Conservation (phyloP, 2,888 invertebrate species). For the Lithosia quadra region DNA sequence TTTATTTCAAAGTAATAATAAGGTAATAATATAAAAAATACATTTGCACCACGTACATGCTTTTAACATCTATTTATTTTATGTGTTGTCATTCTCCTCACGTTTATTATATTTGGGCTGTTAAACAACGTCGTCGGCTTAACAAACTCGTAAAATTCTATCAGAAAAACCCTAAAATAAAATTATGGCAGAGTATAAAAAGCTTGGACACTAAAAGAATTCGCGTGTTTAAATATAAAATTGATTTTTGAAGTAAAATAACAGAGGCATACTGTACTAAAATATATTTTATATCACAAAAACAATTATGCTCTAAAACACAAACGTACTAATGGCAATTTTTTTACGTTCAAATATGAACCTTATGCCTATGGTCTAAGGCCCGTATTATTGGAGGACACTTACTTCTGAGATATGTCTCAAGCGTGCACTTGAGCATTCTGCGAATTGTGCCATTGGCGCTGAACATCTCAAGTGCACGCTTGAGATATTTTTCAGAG, state of each 20-base stretch:
- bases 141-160: constrained; percentile 32
- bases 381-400: no score
- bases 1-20: not conserved
- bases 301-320: no score
- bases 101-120: constrained; percentile 9
- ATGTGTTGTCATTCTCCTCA: constrained; percentile 9
- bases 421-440: no score
- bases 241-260: not conserved
- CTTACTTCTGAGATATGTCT: no score
- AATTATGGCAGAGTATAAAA: not conserved
- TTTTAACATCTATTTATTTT: not conserved
- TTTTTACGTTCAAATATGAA: no score
- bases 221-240: not conserved
- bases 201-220: not conserved
- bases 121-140: constrained; percentile 13
- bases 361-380: no score
- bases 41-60: not conserved
- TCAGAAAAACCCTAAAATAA: constrained; percentile 12
- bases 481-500: no score
- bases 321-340: no score
- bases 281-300: not conserved
- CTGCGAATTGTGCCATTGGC: no score
- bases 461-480: no score
- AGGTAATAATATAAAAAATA: not conserved
- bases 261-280: not conserved